A percentile compares a stretch with the other conserved stretches of the same genome.
Evolutionary conservation across 2,888 invertebrate genomes (phyloP).

Genomic region (Polietes domitor): DNA sequence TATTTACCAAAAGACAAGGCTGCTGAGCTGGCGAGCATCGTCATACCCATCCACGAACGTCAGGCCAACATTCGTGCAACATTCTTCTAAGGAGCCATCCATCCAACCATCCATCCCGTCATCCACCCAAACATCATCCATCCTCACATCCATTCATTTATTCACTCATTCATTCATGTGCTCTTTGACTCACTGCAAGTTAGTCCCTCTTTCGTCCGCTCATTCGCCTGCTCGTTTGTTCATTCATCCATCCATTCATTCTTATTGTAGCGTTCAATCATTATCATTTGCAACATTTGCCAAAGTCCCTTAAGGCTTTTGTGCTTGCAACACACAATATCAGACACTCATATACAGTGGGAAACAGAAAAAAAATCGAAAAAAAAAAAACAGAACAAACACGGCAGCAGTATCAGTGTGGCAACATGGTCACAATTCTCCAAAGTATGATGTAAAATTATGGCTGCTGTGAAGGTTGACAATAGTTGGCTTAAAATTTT

Average conservation of each 20-base stretch:
- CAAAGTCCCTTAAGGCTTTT: constrained; percentile 26
- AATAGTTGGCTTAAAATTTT: not conserved
- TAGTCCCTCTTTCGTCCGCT: not conserved
- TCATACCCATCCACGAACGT: not conserved
- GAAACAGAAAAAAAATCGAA: not conserved
- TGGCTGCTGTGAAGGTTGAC: constrained; percentile 11
- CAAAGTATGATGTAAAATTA: constrained; percentile 5
- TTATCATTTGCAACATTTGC: constrained; percentile 30
- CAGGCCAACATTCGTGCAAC: not conserved
- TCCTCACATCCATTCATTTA: not conserved
- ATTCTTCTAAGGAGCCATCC: not conserved
- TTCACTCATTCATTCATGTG: not conserved
- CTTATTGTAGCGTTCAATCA: constrained; percentile 40
- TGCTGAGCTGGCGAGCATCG: not conserved
- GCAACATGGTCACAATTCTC: not conserved
- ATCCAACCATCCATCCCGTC: not conserved
- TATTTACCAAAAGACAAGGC: constrained; percentile 39
- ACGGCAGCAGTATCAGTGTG: not conserved
- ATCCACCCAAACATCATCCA: not conserved
- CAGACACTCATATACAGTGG: not conserved
- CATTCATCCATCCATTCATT: constrained; percentile 9
- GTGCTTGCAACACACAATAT: not conserved
- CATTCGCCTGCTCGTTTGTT: not conserved
- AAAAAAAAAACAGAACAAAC: not conserved
- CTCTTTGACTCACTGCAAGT: not conserved